Evolutionary conservation across 1,140 invertebrate species (phyloP).

Genomic region (Varroa destructor): DNA sequence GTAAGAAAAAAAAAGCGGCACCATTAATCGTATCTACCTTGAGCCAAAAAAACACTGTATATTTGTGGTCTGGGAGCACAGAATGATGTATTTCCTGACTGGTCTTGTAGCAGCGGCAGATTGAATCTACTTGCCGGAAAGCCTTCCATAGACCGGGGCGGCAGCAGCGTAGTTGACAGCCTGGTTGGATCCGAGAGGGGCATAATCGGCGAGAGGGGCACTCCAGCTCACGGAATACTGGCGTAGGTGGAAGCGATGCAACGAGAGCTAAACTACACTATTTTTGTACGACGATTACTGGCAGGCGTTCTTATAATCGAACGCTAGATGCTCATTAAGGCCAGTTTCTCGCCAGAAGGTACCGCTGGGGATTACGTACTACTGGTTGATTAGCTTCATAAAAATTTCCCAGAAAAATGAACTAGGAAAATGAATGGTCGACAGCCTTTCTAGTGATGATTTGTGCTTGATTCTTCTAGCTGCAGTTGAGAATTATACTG

Average conservation of each 20-base stretch:
- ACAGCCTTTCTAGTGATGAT: not conserved
- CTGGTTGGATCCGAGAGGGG: slow-evolving; percentile 1
- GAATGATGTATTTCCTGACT: too few relatives aligned
- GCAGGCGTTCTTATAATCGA: not conserved
- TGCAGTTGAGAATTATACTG: slow-evolving; percentile 23
- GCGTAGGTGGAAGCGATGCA: slow-evolving; percentile 18
- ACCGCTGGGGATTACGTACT: too few relatives aligned
- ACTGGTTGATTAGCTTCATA: too few relatives aligned
- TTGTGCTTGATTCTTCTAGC: not conserved
- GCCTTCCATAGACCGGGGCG: slow-evolving; percentile 3
- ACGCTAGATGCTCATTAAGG: not conserved
- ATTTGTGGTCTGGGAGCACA: too few relatives aligned
- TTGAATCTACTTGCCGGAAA: slow-evolving; percentile 17
- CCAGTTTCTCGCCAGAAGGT: not conserved
- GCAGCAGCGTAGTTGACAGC: not conserved
- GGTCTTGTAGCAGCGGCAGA: too few relatives aligned
- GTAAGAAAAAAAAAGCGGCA: too few relatives aligned
- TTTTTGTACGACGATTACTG: not conserved
- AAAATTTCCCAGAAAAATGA: too few relatives aligned
- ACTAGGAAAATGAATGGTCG: not conserved
- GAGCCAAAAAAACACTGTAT: too few relatives aligned
- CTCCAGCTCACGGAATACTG: not conserved
- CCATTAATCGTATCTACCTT: too few relatives aligned
- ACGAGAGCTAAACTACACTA: slow-evolving; percentile 16
- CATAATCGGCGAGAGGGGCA: not conserved